Base-by-base conservation (phyloP, 2,113 vertebrate species). In the Prietella phreatophila region DNA sequence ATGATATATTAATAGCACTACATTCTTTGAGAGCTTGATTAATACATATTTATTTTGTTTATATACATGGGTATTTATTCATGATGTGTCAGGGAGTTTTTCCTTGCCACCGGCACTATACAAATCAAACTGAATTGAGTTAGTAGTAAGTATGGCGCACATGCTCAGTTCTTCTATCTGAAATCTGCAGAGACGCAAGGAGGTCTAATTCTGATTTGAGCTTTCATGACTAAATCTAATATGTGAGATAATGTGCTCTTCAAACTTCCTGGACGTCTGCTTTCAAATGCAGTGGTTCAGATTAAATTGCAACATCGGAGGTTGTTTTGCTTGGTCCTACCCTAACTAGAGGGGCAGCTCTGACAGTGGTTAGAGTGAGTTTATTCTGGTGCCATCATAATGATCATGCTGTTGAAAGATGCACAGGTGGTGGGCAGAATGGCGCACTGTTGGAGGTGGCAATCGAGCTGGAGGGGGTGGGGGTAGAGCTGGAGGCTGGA, bases 351-450 rank as follows among this genome's bases (percentile, higher is more conserved):
- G n/a, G 42, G 4, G 11, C 33, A 91, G 60, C 55, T 79, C 89
- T 89, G 89, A 2, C 83, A 83, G 91, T 91, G 88, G 91, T 82
- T 22, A 90, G 87, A 88, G 87, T 88, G 89, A 17, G 5, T 69
- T 14, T 80, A 39, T 36, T 82, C 61, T 78, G 25, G 0, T 63
- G 87, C 73, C 85, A 80, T 79, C 73, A 85, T 82, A 56, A 88
- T 5, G 22, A 87, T 69, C 85, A 60, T 42, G 80, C n/a, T 17
- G 50, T n/a, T 86, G 86, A 69, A 91, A 61, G 82, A 88, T 87
- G 80, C 90, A 86, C 92, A 91, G 92, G 93, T 93, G 93, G 90
- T 86, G 82, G 78, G 86, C 80, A 65, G 90, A 82, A 69, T 75
- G 69, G 84, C 27, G 42, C 87, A 71, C 33, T 56, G 87, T 63